Conservation (phyloP, 2,113 vertebrate species). For the Phylloscopus trochilus region DNA sequence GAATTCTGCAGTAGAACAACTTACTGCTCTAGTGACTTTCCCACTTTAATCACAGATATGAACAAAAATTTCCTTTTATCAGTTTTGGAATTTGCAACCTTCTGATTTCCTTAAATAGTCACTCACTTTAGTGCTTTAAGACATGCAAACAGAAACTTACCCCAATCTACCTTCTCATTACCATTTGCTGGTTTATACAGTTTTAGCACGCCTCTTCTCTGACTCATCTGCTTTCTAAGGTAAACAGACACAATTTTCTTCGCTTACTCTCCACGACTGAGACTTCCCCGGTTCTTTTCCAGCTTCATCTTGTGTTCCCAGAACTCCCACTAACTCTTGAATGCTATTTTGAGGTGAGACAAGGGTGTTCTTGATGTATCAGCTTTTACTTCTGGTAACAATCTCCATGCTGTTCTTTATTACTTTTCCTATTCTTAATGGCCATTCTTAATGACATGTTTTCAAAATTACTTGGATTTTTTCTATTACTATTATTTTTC, state of each 20-base stretch:
- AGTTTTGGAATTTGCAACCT: background rate
- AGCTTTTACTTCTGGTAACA: background rate
- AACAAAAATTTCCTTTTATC: background rate
- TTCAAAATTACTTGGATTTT: background rate
- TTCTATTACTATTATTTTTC: background rate
- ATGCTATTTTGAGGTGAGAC: slow-evolving; percentile 10
- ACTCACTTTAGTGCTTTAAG: background rate
- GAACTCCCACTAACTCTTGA: slow-evolving; percentile 21
- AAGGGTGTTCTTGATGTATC: background rate
- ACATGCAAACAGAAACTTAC: background rate
- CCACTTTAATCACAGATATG: background rate
- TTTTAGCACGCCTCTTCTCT: background rate
- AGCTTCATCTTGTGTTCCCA: background rate
- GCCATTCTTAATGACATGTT: background rate
- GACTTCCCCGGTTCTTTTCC: background rate
- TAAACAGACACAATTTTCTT: slow-evolving; percentile 15
- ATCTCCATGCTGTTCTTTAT: background rate
- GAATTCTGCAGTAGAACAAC: background rate
- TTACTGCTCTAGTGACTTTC: background rate
- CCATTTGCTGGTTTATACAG: background rate
- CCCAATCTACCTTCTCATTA: background rate
- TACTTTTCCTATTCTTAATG: background rate
- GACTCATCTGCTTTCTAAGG: slow-evolving; percentile 33
- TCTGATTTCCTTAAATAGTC: background rate
- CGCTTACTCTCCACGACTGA: background rate